phyloP scores from a whole-genome alignment of 2,888 invertebrate species.

The Drosophila austrosaltans region DNA sequence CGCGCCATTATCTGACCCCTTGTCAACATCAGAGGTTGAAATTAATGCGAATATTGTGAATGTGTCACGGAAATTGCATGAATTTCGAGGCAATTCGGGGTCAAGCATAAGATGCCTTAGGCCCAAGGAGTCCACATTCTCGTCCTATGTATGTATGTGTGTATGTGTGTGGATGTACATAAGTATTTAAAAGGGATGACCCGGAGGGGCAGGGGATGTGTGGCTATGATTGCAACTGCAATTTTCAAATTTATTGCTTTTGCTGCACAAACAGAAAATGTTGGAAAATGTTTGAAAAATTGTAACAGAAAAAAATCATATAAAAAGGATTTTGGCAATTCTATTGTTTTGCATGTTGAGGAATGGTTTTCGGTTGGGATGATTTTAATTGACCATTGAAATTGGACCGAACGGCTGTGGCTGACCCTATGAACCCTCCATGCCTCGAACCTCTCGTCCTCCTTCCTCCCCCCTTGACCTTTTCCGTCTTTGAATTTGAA shows the following conservation, averaged over 20 bases:
- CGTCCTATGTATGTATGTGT: constrained; percentile 50
- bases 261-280: constrained; percentile 54
- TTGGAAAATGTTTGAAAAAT: constrained; percentile 57
- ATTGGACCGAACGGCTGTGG: constrained; percentile 37
- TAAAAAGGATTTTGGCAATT: constrained; percentile 43
- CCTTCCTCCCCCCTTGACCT: constrained; percentile 57
- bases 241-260: constrained; percentile 65
- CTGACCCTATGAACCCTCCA: constrained; percentile 46
- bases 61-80: constrained; percentile 73
- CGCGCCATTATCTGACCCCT: constrained; percentile 65
- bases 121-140: constrained; percentile 53
- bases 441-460: constrained; percentile 32
- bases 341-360: constrained; percentile 73
- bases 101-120: constrained; percentile 70
- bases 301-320: constrained; percentile 49
- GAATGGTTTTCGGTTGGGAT: constrained; percentile 51
- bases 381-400: constrained; percentile 67
- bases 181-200: not conserved
- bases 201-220: constrained; percentile 19
- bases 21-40: constrained; percentile 74
- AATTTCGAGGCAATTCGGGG: constrained; percentile 69
- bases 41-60: constrained; percentile 77
- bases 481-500: constrained; percentile 66
- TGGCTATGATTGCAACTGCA: constrained; percentile 31
- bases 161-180: not conserved